Evolutionary conservation across 2,888 invertebrate species (phyloP), one percentile per base, ranked within the genome.

Genomic region (Chrysina gloriosa): DNA sequence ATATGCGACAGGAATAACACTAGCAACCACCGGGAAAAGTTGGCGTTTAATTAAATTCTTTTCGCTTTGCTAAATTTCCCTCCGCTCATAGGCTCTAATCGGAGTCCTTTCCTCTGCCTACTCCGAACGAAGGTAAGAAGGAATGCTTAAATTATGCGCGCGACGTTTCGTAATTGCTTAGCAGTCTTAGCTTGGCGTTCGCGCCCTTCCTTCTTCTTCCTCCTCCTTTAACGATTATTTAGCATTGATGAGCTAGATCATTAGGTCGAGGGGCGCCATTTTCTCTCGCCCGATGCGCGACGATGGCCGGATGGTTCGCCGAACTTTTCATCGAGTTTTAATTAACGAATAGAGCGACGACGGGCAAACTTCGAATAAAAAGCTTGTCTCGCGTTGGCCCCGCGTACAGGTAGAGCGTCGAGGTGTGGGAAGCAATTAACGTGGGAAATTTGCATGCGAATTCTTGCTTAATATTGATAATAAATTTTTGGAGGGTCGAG

Each of bases 231-330:
- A 58, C 58, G 58, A 58, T 23, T 58, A 58, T 58, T 58, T 34
- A 39, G 25, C 58, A 58, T 39, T 58, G 58, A 58, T 42, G 58
- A 58, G 58, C 39, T 25, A 11, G 31, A 58, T 58, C 58, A 39
- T 58, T 58, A 58, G 19, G 58, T 39, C 39, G 39, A 39, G 14
- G 39, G 19, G 23, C 25, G 39, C 27, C 34, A 45, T 45, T 21
- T 45, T 45, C 45, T n/a, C 45, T 6, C 9, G 45, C 9, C 19
- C 19, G 19, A 19, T 21, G 21, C 16, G 23, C 9, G 6, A 11
- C 31, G 21, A 56, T 39, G 39, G 39, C n/a, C 9, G 19, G 45
- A 45, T 9, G 45, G 23, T 21, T 16, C 16, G 2, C 2, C 16
- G 21, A 45, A 45, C 16, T 45, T 45, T 16, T 16, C 21, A 21